Conservation (phyloP, 2,888 invertebrate species). For the Oconnorella tubifera region DNA sequence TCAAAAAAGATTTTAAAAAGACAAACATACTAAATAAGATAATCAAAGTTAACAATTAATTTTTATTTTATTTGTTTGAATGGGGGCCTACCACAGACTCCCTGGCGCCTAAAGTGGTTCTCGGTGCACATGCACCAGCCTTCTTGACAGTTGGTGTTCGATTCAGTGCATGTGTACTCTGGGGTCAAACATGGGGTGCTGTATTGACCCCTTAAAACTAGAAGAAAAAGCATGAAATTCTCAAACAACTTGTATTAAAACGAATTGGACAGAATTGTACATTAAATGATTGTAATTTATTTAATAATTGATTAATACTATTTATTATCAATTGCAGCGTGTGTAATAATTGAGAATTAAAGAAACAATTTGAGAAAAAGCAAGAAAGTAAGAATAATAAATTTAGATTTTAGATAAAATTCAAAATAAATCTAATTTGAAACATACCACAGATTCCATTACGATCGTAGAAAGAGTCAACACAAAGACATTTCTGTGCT, state of each 20-base stretch:
- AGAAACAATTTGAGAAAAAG: too few species aligned
- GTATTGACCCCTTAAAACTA: conserved; percentile 29
- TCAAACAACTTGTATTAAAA: too few species aligned
- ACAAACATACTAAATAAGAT: too few species aligned
- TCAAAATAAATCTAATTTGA: too few species aligned
- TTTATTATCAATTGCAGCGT: too few species aligned
- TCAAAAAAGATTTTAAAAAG: too few species aligned
- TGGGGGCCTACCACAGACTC: conserved; percentile 29
- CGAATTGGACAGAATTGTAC: background rate
- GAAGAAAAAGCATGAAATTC: background rate
- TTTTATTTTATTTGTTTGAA: too few species aligned
- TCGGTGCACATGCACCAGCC: conserved; percentile 28
- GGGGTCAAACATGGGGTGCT: conserved; percentile 30
- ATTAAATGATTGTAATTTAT: background rate
- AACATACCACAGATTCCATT: conserved; percentile 31
- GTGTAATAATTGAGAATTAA: too few species aligned
- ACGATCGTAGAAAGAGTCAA: conserved; percentile 24
- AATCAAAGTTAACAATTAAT: too few species aligned
- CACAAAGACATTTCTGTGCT: conserved; percentile 24
- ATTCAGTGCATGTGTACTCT: conserved; percentile 26
- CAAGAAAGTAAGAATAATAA: too few species aligned
- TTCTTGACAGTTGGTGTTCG: conserved; percentile 29
- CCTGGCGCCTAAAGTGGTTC: conserved; percentile 24
- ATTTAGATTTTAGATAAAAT: too few species aligned
- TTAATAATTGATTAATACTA: too few species aligned